Evolutionary conservation across 2,797 vertebrate species (phyloP), one percentile per base, ranked within the genome.

Genomic region (Megaceryle alcyon): DNA sequence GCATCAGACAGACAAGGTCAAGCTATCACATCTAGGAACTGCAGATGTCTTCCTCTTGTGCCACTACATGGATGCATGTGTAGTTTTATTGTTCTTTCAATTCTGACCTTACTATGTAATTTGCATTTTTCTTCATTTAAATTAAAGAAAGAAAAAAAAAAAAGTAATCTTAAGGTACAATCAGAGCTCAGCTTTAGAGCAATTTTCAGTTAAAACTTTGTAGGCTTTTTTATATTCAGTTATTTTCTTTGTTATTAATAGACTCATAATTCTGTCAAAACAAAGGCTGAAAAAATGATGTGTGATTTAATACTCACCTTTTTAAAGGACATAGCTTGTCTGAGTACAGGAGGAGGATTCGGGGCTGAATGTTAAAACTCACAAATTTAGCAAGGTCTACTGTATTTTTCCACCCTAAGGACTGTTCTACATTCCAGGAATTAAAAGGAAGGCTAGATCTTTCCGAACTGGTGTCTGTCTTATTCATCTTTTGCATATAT

Each of bases 221-320:
- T 49, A 70, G 44, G 43, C 57, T 81, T 53, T 82, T 86, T 60
- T 73, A 29, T 59, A 82, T 94, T 69, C 29, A 11, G 31, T 44
- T 94, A 28, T 94, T 96, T 93, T 91, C 35, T 78, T 83, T 83
- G 54, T 81, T 68, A 70, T 92, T 92, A 93, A 83, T 60, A 19
- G 80, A 21, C 48, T 95, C 31, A 6, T 86, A 92, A 88, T 88
- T 94, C 88, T 96, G 90, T 96, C 94, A 95, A 90, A 95, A 95
- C 69, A 94, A 91, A 93, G 61, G 51, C 46, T 88, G 65, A 25
- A 88, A 72, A 94, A 89, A 75, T 49, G 14, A 88, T 5, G 13
- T 69, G 81, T 89, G 80, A 91, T 95, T 89, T 92, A 90, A 76
- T 92, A 91, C 82, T 92, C 75, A 88, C 73, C 91, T 81, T 88